Evolutionary conservation across 2,113 vertebrate genomes (phyloP), one percentile per base, ranked within the genome.

Genomic region (Neogobius melanostomus): DNA sequence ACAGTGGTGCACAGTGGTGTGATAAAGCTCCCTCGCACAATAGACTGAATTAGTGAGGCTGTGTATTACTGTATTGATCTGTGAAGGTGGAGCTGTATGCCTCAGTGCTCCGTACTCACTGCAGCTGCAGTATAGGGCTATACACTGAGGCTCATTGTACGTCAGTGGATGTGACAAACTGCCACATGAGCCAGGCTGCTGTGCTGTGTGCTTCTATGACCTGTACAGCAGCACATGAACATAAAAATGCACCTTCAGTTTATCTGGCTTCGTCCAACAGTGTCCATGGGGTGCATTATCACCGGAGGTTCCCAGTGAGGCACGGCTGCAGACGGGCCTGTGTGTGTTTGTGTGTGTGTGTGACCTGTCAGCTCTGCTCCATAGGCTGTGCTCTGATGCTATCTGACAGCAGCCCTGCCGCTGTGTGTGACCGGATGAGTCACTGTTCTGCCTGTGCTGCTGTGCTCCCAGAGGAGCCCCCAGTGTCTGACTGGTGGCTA

Each of bases 341-440:
- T 43, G 11, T 53, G 57, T 60, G 85, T 85, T 70, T 84, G 50
- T 75, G 80, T 85, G 65, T 59, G 72, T 83, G 86, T 69, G 79
- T 91, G 89, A 91, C 87, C 90, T 92, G 91, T 91, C 92, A 92
- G 74, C 77, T 81, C 77, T 56, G 77, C 82, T 91, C 83, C 74
- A 86, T 74, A 79, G 80, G 77, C 81, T 72, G 67, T 75, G 80
- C 42, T 65, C 79, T 90, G 84, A 92, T 90, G 83, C 72, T 85
- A 78, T 89, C 82, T 87, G 90, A 93, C 92, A 91, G 80, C 74
- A 10, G 71, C 68, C 85, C 75, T 68, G 49, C 53, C 53, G 7
- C 53, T 54, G 69, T 66, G 82, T 82, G 64, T 85, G 88, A 86
- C 82, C 80, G 88, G 77, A 89, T 91, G 88, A 90, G 87, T 90